Evolutionary conservation across 2,888 invertebrate genomes (phyloP).

Genomic region (Dexiosoma caninum): DNA sequence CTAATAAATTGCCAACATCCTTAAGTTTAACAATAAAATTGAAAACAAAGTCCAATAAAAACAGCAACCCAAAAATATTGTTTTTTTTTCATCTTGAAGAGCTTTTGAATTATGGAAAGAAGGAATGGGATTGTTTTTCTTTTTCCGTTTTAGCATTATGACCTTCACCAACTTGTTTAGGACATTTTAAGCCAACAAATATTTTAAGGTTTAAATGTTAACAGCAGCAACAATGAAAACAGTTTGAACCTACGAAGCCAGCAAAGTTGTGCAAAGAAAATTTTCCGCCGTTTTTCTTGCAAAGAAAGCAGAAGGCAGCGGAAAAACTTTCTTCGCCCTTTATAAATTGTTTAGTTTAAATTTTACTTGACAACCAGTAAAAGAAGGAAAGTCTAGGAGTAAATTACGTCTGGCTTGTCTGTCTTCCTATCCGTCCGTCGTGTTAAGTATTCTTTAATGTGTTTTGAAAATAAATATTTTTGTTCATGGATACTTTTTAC

Average conservation of each 20-base stretch:
- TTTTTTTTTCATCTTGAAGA: neutral
- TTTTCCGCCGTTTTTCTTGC: slow-evolving; percentile 23
- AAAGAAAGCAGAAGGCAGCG: neutral
- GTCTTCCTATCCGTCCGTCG: neutral
- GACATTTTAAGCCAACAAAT: slow-evolving; percentile 36
- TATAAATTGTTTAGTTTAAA: neutral
- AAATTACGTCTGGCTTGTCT: neutral
- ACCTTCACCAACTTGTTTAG: slow-evolving; percentile 54
- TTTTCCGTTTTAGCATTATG: slow-evolving; percentile 33
- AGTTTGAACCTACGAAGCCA: slow-evolving; percentile 22
- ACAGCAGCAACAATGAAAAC: slow-evolving; percentile 4
- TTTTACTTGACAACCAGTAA: neutral
- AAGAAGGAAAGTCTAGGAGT: slow-evolving; percentile 20
- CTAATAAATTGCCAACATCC: slow-evolving; percentile 47
- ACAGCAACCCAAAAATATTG: neutral
- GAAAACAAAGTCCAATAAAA: slow-evolving; percentile 3
- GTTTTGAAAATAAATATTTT: slow-evolving; percentile 49
- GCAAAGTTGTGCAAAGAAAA: slow-evolving; percentile 33
- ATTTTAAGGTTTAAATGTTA: slow-evolving; percentile 9
- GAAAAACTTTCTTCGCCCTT: slow-evolving; percentile 2
- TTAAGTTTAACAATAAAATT: slow-evolving; percentile 19
- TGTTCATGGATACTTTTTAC: neutral
- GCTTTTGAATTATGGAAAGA: neutral
- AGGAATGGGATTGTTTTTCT: neutral
- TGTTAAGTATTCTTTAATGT: slow-evolving; percentile 46